A percentile compares a stretch with the other conserved stretches of the same genome.
phyloP scores from a whole-genome alignment of 2,797 vertebrate species.

The Champsocephalus esox region DNA sequence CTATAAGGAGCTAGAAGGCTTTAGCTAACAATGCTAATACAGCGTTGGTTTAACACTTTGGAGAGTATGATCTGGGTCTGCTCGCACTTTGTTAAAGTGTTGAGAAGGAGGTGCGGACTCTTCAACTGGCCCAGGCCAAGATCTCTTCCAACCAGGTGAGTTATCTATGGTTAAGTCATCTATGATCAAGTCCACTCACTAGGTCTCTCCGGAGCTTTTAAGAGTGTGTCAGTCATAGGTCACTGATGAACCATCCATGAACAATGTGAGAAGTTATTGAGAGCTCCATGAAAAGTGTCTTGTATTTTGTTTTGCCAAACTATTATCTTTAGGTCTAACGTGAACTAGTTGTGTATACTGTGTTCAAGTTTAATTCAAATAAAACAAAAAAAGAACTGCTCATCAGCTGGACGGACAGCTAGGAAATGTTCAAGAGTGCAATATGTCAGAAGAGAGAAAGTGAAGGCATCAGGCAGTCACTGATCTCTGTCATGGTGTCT shows the following conservation, averaged over 20 bases:
- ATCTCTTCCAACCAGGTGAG: not conserved
- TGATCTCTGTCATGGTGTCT: conserved; percentile 41
- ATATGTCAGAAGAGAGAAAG: conserved; percentile 46
- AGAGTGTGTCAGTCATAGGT: not conserved
- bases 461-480: conserved; percentile 19
- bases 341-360: not conserved
- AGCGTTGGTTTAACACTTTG: no score
- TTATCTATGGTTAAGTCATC: not conserved
- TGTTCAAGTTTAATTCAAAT: not conserved
- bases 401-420: conserved; percentile 62
- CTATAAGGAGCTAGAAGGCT: no score
- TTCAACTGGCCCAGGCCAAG: no score
- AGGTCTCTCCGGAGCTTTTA: not conserved
- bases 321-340: not conserved
- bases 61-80: no score
- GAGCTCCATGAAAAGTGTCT: not conserved
- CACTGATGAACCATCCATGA: not conserved
- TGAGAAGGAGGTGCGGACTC: no score
- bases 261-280: not conserved
- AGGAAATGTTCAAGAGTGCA: conserved; percentile 42
- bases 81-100: no score
- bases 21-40: no score
- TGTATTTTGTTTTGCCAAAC: not conserved
- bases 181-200: not conserved
- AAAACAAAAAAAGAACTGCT: conserved; percentile 1